Evolutionary conservation across 2,888 invertebrate genomes (phyloP).

Genomic region (Amiota communis): DNA sequence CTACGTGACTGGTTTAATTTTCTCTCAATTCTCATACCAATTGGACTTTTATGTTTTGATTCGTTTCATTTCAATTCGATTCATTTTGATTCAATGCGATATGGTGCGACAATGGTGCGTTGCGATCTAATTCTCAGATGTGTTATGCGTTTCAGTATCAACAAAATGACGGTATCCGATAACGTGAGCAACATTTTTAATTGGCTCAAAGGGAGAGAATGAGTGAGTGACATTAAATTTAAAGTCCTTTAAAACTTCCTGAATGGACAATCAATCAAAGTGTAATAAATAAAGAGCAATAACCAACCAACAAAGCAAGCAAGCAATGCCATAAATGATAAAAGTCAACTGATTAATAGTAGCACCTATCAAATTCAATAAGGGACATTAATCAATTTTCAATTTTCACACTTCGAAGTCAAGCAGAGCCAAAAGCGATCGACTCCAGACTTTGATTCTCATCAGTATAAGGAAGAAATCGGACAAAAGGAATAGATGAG

Average conservation of each 20-base stretch:
- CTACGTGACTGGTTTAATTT: conserved; percentile 53
- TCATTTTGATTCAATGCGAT: no score
- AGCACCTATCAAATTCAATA: conserved; percentile 66
- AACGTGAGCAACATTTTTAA: conserved; percentile 64
- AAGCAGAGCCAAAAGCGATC: conserved; percentile 21
- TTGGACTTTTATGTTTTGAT: conserved; percentile 5
- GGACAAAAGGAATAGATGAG: conserved; percentile 28
- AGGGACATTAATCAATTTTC: conserved; percentile 67
- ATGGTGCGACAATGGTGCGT: no score
- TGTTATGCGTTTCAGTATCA: conserved; percentile 48
- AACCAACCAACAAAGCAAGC: background rate
- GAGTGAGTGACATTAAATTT: conserved; percentile 18
- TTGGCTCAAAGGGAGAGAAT: conserved; percentile 39
- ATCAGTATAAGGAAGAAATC: background rate
- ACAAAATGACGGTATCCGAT: conserved; percentile 50
- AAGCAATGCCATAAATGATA: conserved; percentile 35
- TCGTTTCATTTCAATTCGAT: background rate
- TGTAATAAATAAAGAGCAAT: conserved; percentile 41
- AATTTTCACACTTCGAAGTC: conserved; percentile 57
- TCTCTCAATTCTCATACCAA: background rate
- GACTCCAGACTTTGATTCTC: conserved; percentile 32
- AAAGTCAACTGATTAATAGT: conserved; percentile 55
- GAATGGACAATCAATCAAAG: conserved; percentile 32
- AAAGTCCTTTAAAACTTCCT: background rate
- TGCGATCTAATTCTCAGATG: background rate